These are phyloP conservation scores for Epinephelus lanceolatus DNA, from an alignment of 2,113 vertebrate species.

Conservation along the genomic window DNA sequence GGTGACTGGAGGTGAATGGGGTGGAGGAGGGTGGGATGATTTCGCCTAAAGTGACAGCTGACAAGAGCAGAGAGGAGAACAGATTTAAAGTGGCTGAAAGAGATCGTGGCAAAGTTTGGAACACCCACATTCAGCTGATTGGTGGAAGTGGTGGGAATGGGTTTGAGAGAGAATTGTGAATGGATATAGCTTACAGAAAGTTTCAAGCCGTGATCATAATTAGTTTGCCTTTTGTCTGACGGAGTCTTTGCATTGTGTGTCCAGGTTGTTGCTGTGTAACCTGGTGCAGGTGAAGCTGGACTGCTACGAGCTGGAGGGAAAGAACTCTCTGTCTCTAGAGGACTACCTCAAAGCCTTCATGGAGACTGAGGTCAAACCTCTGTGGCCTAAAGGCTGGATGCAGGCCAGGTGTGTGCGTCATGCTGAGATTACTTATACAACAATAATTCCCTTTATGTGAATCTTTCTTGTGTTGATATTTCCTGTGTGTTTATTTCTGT, in stretches of 20 bases:
- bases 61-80: no score
- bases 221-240: no score
- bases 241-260: constrained; percentile 7
- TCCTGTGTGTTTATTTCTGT: constrained; percentile 16
- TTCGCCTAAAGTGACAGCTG: no score
- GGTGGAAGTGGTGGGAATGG: no score
- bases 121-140: no score
- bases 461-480: not conserved
- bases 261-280: constrained; percentile 93
- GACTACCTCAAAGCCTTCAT: constrained; percentile 99
- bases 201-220: fast-evolving
- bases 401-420: constrained; percentile 89
- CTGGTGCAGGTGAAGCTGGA: constrained; percentile 96
- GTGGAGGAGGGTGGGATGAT: no score
- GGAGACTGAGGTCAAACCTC: constrained; percentile 97
- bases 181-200: no score
- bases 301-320: constrained; percentile 96
- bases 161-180: no score
- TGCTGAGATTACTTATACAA: not conserved
- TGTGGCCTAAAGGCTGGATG: constrained; percentile 99
- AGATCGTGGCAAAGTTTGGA: no score
- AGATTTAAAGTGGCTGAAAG: no score
- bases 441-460: not conserved
- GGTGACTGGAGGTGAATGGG: no score
- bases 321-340: constrained; percentile 93